Evolutionary conservation across 2,113 vertebrate species (phyloP).

Genomic region (Pundamilia nyererei): DNA sequence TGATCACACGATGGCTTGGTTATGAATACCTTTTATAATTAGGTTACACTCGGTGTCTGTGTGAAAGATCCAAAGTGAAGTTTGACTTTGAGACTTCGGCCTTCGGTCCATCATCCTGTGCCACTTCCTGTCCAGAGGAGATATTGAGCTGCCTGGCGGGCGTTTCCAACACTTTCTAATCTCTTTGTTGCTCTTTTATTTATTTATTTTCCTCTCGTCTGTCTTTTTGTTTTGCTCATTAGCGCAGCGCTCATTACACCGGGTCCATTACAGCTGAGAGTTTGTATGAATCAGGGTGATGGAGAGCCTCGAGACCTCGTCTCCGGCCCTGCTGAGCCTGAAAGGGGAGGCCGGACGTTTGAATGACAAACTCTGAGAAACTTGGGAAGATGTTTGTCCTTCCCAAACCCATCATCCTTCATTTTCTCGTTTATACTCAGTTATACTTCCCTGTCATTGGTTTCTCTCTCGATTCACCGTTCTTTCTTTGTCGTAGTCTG

Average conservation of each 20-base stretch:
- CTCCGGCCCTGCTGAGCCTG: neutral
- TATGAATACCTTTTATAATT: rapidly evolving
- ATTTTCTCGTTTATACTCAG: rapidly evolving
- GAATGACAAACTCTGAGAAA: neutral
- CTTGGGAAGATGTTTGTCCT: neutral
- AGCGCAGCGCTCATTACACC: neutral
- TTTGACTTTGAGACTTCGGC: neutral
- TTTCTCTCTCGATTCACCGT: neutral
- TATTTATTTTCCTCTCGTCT: neutral
- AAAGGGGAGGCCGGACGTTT: neutral
- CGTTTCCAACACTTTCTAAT: neutral
- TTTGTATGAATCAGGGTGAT: neutral
- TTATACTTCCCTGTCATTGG: neutral
- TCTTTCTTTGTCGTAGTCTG: rapidly evolving
- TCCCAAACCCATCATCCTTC: neutral
- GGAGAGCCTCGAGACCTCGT: neutral
- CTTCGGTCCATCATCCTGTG: neutral
- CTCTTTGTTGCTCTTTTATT: neutral
- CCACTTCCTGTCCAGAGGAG: neutral
- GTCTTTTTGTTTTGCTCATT: neutral
- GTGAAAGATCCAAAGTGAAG: neutral
- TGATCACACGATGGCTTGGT: neutral
- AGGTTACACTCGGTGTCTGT: neutral
- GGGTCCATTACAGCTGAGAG: neutral
- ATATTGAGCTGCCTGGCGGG: neutral